Evolutionary conservation across 1,140 invertebrate species (phyloP).

Genomic region (Colletes latitarsis): DNA sequence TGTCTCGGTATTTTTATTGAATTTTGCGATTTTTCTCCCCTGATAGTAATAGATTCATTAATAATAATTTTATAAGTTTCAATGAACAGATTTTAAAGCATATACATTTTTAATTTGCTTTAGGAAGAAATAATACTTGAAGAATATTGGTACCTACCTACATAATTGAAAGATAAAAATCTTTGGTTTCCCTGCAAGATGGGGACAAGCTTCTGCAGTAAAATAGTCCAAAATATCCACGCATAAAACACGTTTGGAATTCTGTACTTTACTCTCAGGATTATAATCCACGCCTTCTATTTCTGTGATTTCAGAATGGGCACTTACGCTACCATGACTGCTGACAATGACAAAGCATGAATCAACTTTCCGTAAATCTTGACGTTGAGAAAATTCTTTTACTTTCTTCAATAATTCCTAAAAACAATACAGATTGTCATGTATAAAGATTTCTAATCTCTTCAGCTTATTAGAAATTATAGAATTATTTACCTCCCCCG

Average conservation of each 20-base stretch:
- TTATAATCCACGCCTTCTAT: conserved; percentile 69
- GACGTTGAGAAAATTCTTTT: conserved; percentile 70
- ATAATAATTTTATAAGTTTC: neutral
- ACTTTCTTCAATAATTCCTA: conserved; percentile 76
- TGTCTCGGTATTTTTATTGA: conserved; percentile 39
- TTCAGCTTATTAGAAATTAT: conserved; percentile 2
- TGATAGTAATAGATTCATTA: conserved; percentile 12
- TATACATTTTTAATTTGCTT: conserved; percentile 1
- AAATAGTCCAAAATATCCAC: conserved; percentile 84
- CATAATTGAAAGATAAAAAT: conserved; percentile 91
- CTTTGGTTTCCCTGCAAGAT: conserved; percentile 87
- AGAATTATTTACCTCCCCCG: conserved; percentile 68
- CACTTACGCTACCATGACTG: conserved; percentile 81
- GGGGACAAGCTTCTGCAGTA: conserved; percentile 82
- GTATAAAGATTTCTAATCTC: neutral
- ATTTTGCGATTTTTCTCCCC: conserved; percentile 46
- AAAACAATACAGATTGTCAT: conserved; percentile 12
- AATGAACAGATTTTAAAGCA: conserved; percentile 7
- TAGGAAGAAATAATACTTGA: neutral
- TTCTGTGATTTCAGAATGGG: conserved; percentile 69
- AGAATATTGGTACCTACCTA: conserved; percentile 76
- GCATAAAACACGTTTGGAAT: conserved; percentile 65
- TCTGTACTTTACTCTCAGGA: conserved; percentile 8
- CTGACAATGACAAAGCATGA: conserved; percentile 83
- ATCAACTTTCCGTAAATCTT: conserved; percentile 77